Evolutionary conservation across 2,113 vertebrate genomes (phyloP).

Genomic region (Carlito syrichta): DNA sequence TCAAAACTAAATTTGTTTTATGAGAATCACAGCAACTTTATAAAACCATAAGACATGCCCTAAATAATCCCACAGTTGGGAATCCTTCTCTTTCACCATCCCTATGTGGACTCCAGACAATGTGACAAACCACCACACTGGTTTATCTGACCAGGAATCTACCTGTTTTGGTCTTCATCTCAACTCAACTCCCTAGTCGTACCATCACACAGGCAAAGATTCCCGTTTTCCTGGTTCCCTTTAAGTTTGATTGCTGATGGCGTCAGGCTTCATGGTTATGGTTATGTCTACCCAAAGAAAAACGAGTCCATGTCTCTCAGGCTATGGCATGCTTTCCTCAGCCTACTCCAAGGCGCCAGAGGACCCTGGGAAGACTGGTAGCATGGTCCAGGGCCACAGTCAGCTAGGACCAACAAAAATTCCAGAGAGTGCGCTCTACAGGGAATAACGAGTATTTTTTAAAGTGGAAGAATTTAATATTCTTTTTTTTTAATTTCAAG

Average conservation of each 20-base stretch:
- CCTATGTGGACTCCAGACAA: neutral
- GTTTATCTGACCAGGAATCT: too few species aligned
- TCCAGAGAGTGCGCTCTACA: neutral
- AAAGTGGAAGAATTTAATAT: neutral
- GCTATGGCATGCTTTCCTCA: neutral
- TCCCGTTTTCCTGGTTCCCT: too few species aligned
- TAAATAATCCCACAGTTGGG: neutral
- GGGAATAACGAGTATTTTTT: neutral
- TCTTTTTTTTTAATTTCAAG: constrained; percentile 63
- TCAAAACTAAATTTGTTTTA: neutral
- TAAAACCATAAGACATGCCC: neutral
- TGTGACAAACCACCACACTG: neutral
- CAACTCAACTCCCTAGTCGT: neutral
- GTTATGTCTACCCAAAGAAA: neutral
- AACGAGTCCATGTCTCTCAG: accelerated
- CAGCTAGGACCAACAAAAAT: neutral
- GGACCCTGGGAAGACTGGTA: accelerated
- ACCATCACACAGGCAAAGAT: accelerated
- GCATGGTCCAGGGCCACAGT: neutral
- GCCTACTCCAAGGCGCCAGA: neutral
- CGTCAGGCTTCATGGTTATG: accelerated
- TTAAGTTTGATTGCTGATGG: accelerated
- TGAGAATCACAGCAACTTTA: neutral
- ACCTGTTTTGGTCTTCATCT: neutral
- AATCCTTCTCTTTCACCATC: neutral